A percentile compares a stretch with the other conserved stretches of the same genome.
Conservation (phyloP, 2,888 invertebrate species). For the Neelides folsomi region DNA sequence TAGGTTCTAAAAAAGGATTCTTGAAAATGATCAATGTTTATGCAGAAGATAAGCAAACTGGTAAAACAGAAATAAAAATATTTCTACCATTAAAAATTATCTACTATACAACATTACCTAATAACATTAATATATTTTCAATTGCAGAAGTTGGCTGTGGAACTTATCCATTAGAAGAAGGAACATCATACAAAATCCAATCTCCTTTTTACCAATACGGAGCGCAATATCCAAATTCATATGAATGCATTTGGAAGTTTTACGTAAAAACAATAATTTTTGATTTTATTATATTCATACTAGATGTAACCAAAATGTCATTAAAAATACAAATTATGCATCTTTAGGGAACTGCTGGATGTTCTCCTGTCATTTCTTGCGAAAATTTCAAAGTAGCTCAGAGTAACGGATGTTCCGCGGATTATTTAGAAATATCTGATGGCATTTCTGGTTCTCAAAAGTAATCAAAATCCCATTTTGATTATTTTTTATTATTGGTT, state of each 20-base stretch:
- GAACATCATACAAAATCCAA: slow-evolving; percentile 13
- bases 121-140: background rate
- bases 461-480: slow-evolving; percentile 6
- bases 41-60: no score
- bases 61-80: no score
- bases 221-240: slow-evolving; percentile 10
- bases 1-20: no score
- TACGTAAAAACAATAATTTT: slow-evolving; percentile 9
- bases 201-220: slow-evolving; percentile 12
- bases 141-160: slow-evolving; percentile 22
- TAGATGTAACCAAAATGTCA: no score
- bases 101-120: no score
- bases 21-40: no score
- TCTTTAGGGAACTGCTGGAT: slow-evolving; percentile 20
- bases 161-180: slow-evolving; percentile 10
- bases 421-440: slow-evolving; percentile 24
- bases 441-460: slow-evolving; percentile 16
- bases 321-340: no score
- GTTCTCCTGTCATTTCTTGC: slow-evolving; percentile 18
- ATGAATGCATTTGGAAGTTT: slow-evolving; percentile 19
- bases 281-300: no score
- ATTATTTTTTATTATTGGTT: no score
- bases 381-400: slow-evolving; percentile 17
- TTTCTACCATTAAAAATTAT: no score
- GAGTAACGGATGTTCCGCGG: slow-evolving; percentile 11